These are phyloP conservation scores for Slavum lentiscoides DNA, from an alignment of 2,888 invertebrate genomes.

Conservation along the genomic window DNA sequence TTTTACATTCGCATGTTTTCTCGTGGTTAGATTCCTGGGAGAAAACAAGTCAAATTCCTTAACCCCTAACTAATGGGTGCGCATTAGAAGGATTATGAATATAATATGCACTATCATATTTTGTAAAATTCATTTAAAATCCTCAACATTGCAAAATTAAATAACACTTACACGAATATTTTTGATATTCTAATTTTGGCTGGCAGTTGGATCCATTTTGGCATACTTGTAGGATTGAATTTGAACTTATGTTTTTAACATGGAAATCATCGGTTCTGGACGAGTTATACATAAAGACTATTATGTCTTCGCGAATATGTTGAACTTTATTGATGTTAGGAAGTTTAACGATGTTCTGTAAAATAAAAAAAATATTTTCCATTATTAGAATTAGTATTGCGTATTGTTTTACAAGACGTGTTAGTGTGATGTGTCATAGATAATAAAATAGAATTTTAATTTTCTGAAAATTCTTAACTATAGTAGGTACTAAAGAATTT, in stretches of 20 bases:
- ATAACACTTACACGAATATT: conserved; percentile 32
- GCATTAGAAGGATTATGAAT: no score
- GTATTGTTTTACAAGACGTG: neutral
- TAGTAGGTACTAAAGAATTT: no score
- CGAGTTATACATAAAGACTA: conserved; percentile 32
- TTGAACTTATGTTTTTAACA: conserved; percentile 34
- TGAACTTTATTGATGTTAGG: conserved; percentile 9
- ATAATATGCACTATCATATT: no score
- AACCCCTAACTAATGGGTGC: no score
- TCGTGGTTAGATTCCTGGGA: no score
- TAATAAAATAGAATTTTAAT: no score
- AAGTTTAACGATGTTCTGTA: conserved; percentile 17
- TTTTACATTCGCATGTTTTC: no score
- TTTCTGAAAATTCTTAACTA: no score
- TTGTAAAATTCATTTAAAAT: no score
- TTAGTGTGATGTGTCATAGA: no score
- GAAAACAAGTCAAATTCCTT: no score
- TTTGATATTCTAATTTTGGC: conserved; percentile 41
- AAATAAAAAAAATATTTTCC: neutral
- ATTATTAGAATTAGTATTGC: neutral
- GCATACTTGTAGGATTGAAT: conserved; percentile 38
- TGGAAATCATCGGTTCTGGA: conserved; percentile 32
- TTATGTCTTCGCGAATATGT: conserved; percentile 28
- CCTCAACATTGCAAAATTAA: neutral
- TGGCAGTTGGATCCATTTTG: conserved; percentile 34